Evolutionary conservation across 1,140 invertebrate species (phyloP).

Genomic region (Lordiphosa clarofinis): DNA sequence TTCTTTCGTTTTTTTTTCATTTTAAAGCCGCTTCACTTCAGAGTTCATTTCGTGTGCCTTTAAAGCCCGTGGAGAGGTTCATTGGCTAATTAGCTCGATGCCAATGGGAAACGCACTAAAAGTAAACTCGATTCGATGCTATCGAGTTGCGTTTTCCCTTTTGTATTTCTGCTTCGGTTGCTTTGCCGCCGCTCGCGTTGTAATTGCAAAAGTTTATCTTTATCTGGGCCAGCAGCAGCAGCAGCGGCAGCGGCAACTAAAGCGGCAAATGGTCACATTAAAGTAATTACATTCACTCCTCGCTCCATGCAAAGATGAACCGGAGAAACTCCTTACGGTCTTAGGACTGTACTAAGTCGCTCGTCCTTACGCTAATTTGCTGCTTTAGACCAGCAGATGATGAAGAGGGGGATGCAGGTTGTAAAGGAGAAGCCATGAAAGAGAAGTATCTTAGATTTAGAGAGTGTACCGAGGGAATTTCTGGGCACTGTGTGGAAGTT

Average conservation of each 20-base stretch:
- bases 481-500: slow-evolving; percentile 3
- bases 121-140: slow-evolving; percentile 69
- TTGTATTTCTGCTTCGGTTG: slow-evolving; percentile 61
- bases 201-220: slow-evolving; percentile 78
- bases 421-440: slow-evolving; percentile 1
- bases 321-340: slow-evolving; percentile 6
- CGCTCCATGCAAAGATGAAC: slow-evolving; percentile 13
- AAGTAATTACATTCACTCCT: slow-evolving; percentile 70
- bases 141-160: slow-evolving; percentile 58
- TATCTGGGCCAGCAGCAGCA: slow-evolving; percentile 61
- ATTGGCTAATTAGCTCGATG: slow-evolving; percentile 41
- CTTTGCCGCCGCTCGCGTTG: slow-evolving; percentile 41
- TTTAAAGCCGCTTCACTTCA: slow-evolving; percentile 12
- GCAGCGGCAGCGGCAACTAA: slow-evolving; percentile 43
- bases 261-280: slow-evolving; percentile 73
- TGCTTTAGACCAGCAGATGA: slow-evolving; percentile 5
- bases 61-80: slow-evolving; percentile 16
- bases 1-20: slow-evolving; percentile 23
- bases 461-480: slow-evolving; percentile 2
- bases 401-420: neutral
- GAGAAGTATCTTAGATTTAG: slow-evolving; percentile 5
- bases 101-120: slow-evolving; percentile 4
- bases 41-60: slow-evolving; percentile 31
- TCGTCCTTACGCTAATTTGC: slow-evolving; percentile 11
- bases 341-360: slow-evolving; percentile 4